Percentiles rank a stretch among this genome's conserved stretches.
These are phyloP conservation scores for Tuberolachnus salignus DNA, from an alignment of 2,888 invertebrate species.

Conservation along the genomic window DNA sequence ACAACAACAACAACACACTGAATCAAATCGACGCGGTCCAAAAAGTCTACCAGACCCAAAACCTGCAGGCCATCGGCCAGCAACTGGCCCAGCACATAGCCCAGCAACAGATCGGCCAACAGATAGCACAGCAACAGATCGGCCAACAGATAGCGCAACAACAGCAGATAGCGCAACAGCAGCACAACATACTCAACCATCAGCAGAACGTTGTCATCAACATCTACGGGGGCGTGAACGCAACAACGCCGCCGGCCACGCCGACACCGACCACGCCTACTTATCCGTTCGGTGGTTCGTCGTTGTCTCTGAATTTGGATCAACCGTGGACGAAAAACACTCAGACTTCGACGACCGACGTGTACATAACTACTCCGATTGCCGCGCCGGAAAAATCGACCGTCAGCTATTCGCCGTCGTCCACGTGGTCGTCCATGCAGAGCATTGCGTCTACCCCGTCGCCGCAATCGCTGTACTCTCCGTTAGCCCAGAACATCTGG, in stretches of 20 bases:
- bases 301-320: constrained; percentile 43
- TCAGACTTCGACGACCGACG: constrained; percentile 52
- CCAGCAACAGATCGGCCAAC: constrained; percentile 28
- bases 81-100: constrained; percentile 38
- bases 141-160: constrained; percentile 16
- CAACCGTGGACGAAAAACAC: constrained; percentile 49
- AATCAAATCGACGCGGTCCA: constrained; percentile 48
- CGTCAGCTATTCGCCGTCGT: constrained; percentile 55
- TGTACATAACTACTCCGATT: constrained; percentile 58
- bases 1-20: constrained; percentile 19
- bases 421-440: constrained; percentile 58
- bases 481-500: constrained; percentile 58
- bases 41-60: constrained; percentile 51
- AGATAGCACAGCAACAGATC: constrained; percentile 30
- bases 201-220: constrained; percentile 52
- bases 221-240: constrained; percentile 39
- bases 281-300: constrained; percentile 48
- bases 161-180: constrained; percentile 13
- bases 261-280: constrained; percentile 50
- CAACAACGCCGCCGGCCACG: constrained; percentile 46
- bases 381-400: constrained; percentile 57
- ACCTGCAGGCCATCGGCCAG: constrained; percentile 37
- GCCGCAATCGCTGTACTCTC: constrained; percentile 58
- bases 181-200: constrained; percentile 33
- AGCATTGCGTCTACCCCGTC: constrained; percentile 57